Base-by-base conservation (phyloP, 2,797 vertebrate genomes). In the Cyclopterus lumpus region DNA sequence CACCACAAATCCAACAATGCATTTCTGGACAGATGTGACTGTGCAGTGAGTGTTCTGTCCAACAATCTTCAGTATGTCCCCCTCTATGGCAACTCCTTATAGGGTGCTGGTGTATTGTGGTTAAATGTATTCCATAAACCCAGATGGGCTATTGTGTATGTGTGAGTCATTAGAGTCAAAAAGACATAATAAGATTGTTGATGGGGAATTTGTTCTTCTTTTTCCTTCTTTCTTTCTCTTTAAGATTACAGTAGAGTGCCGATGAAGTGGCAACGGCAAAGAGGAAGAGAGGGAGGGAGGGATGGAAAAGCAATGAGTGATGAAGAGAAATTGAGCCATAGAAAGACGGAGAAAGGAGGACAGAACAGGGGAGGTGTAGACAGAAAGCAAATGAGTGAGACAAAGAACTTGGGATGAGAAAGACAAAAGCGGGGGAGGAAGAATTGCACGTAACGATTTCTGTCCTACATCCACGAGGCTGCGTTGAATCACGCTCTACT, bases 401-500 rank as follows among this genome's bases (percentile, higher is more conserved):
- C 24, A 49, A 57, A 51, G 32, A 55, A 26, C 32, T 20, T 28
- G 16, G 53, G 57, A 73, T 38, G 62, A 46, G 18, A 71, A 83
- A 73, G 60, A 80, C 57, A 75, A 78, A 76, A 72, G 24, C 58
- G 34, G 38, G 24, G 53, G 71, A 71, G 62, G 68, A 42, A 65
- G 66, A 77, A 55, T 64, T 28, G 81, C 82, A 80, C 68, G 57
- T 71, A 83, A 83, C 60, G 26, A 76, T 67, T 83, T 76, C 55
- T 82, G 87, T 80, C 86, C 88, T 79, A 87, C 81, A 86, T 89
- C 85, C 73, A 81, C 88, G 85, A 88, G 77, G 65, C 75, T 65
- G 76, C 28, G 57, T 79, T 87, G 83, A 88, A 84, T 87, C 81
- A 85, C 64, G 84, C 86, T 86, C 75, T 63, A 74, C 81, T 58